phyloP scores from a whole-genome alignment of 37 sponge, comb jelly and placozoan genomes.

The Axinella damicornis region DNA sequence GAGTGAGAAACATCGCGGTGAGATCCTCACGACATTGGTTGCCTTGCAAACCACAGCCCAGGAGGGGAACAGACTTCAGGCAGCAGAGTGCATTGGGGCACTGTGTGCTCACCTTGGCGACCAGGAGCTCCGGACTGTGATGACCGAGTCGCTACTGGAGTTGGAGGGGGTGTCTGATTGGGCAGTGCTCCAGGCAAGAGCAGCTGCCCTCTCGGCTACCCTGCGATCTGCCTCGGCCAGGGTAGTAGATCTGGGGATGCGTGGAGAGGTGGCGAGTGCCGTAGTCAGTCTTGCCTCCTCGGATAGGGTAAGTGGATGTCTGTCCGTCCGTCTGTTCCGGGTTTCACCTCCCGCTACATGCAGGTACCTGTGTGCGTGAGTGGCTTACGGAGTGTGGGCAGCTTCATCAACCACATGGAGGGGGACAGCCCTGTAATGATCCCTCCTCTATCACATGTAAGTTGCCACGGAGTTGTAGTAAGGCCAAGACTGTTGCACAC shows the following conservation, averaged over 20 bases:
- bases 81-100: slow-evolving; percentile 46
- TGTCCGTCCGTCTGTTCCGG: too few relatives aligned
- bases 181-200: slow-evolving; percentile 67
- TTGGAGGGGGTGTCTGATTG: slow-evolving; percentile 48
- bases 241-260: slow-evolving; percentile 27
- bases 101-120: slow-evolving; percentile 51
- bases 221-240: slow-evolving; percentile 27
- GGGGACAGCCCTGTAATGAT: background rate
- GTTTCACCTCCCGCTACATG: too few relatives aligned
- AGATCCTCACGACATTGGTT: slow-evolving; percentile 49
- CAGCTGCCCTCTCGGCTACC: slow-evolving; percentile 42
- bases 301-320: slow-evolving; percentile 50
- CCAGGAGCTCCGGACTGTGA: slow-evolving; percentile 4
- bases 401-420: slow-evolving; percentile 44
- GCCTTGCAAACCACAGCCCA: slow-evolving; percentile 50
- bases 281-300: slow-evolving; percentile 41
- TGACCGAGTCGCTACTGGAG: slow-evolving; percentile 27
- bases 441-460: slow-evolving; percentile 37
- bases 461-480: too few relatives aligned
- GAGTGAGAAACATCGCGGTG: slow-evolving; percentile 44
- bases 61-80: slow-evolving; percentile 46
- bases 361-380: slow-evolving; percentile 65
- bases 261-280: slow-evolving; percentile 26
- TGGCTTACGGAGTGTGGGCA: slow-evolving; percentile 51
- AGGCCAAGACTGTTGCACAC: too few relatives aligned